These are phyloP conservation scores for Nasonia longicornis DNA, from an alignment of 1,140 invertebrate species.

Conservation along the genomic window DNA sequence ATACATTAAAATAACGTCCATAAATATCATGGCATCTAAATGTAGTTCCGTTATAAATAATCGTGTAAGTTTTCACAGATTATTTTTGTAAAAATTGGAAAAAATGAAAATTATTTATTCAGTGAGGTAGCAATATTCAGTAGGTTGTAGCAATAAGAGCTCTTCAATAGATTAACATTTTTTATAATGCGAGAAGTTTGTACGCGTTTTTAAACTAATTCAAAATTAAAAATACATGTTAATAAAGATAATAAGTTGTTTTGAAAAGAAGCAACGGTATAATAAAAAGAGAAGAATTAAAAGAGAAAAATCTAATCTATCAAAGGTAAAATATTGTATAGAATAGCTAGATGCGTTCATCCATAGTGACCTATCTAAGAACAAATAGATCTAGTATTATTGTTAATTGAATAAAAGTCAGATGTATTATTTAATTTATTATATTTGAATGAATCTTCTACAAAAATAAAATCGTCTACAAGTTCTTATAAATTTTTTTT, in stretches of 20 bases:
- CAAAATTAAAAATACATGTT: not conserved
- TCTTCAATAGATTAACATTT: not conserved
- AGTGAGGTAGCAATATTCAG: too few species aligned
- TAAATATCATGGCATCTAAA: too few species aligned
- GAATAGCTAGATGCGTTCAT: not conserved
- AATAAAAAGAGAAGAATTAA: not conserved
- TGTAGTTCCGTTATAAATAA: too few species aligned
- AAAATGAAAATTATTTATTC: too few species aligned
- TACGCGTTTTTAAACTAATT: not conserved
- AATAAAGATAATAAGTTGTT: not conserved
- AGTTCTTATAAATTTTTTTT: not conserved
- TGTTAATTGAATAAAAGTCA: not conserved
- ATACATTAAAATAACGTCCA: too few species aligned
- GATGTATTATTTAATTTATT: conserved; percentile 17
- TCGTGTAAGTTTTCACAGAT: too few species aligned
- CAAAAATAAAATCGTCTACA: conserved; percentile 9
- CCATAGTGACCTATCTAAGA: not conserved
- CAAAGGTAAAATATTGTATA: not conserved
- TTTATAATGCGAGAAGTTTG: not conserved
- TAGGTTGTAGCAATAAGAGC: too few species aligned
- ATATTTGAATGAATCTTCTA: not conserved
- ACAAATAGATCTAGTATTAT: not conserved
- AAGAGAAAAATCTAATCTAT: not conserved
- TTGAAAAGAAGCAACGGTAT: not conserved
- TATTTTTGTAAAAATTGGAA: too few species aligned